Conservation (phyloP, 2,797 vertebrate genomes). For the Gymnothorax reevesii region DNA sequence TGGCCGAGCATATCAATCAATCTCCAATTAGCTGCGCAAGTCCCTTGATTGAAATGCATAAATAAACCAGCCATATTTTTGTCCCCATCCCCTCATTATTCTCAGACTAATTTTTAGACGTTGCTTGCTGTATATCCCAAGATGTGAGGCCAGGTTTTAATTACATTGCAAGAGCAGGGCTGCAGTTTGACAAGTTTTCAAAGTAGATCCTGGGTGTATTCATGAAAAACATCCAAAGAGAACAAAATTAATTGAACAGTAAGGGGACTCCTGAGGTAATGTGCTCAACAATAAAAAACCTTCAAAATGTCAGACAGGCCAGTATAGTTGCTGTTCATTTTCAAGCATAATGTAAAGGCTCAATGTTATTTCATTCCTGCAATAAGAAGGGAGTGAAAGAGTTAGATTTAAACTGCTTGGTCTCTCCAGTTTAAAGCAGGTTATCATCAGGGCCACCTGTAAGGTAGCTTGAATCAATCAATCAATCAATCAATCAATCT, state of each 20-base stretch:
- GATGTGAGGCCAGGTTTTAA: constrained; percentile 76
- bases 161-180: constrained; percentile 61
- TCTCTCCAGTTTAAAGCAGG: background rate
- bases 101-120: constrained; percentile 69
- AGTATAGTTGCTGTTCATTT: background rate
- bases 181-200: constrained; percentile 64
- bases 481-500: no score
- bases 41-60: constrained; percentile 80
- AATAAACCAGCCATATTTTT: constrained; percentile 55
- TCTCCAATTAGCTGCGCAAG: constrained; percentile 81
- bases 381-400: background rate
- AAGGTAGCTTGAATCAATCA: no score
- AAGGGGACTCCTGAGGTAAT: background rate
- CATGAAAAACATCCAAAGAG: background rate
- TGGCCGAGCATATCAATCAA: constrained; percentile 77
- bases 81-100: constrained; percentile 80
- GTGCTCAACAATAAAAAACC: background rate
- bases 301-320: background rate
- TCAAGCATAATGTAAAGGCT: background rate
- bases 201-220: constrained; percentile 40
- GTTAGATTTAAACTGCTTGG: background rate
- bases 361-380: background rate
- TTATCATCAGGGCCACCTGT: background rate
- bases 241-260: background rate
- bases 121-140: constrained; percentile 66